Evolutionary conservation across 2,113 vertebrate species (phyloP).

Genomic region (Lepus europaeus): DNA sequence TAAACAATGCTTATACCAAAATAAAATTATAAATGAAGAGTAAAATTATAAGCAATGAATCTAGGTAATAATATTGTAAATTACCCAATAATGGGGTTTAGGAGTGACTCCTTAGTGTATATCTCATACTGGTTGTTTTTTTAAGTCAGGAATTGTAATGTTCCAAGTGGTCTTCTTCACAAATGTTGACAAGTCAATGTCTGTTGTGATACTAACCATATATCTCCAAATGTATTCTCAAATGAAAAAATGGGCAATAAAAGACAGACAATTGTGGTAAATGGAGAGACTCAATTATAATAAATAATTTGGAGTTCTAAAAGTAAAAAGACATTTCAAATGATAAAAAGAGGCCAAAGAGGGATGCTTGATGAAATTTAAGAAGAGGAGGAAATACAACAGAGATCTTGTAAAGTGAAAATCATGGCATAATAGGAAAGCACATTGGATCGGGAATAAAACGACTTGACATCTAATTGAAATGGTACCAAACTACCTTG

Average conservation of each 20-base stretch:
- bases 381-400: neutral
- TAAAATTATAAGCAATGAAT: neutral
- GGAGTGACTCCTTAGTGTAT: neutral
- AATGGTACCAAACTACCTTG: neutral
- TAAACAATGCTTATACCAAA: neutral
- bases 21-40: neutral
- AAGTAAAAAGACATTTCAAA: constrained; percentile 9
- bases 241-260: neutral
- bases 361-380: neutral
- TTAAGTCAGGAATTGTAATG: neutral
- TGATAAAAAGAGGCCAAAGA: neutral
- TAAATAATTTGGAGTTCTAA: neutral
- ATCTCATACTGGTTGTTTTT: neutral
- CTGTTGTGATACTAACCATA: neutral
- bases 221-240: neutral
- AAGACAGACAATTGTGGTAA: neutral
- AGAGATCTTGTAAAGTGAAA: neutral
- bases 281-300: neutral
- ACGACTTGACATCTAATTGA: neutral
- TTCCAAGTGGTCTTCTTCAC: neutral
- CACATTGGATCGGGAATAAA: neutral
- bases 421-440: neutral
- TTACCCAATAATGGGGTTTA: neutral
- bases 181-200: neutral
- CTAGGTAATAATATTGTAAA: neutral